phyloP scores from a whole-genome alignment of 1,140 invertebrate species.

The Atta colombica region DNA sequence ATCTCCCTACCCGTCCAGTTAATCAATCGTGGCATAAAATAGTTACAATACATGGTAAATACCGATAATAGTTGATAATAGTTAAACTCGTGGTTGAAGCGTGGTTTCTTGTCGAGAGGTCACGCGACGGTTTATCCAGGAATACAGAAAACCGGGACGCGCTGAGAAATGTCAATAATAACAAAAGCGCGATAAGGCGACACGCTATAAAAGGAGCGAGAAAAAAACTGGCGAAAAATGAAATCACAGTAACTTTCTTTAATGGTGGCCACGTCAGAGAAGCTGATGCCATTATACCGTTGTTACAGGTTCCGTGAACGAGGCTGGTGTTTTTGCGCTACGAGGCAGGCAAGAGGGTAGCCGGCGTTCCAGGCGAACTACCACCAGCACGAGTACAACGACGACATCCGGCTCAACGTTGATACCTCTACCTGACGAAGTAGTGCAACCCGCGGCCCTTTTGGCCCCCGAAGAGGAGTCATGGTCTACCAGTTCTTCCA shows the following conservation, averaged over 20 bases:
- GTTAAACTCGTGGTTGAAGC: slow-evolving; percentile 3
- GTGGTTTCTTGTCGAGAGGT: slow-evolving; percentile 20
- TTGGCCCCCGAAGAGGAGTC: slow-evolving; percentile 82
- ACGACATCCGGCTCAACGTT: slow-evolving; percentile 77
- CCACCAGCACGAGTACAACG: slow-evolving; percentile 73
- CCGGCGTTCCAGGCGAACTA: slow-evolving; percentile 80
- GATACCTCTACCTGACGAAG: slow-evolving; percentile 76
- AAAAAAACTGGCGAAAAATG: slow-evolving; percentile 3
- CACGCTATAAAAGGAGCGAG: not conserved
- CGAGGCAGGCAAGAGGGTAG: slow-evolving; percentile 83
- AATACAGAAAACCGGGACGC: not conserved
- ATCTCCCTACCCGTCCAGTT: slow-evolving; percentile 24
- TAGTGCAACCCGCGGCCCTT: slow-evolving; percentile 83
- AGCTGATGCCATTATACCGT: slow-evolving; percentile 25
- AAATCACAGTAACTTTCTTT: slow-evolving; percentile 48
- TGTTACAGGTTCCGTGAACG: slow-evolving; percentile 84
- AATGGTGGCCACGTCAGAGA: slow-evolving; percentile 6
- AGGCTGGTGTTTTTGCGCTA: slow-evolving; percentile 83
- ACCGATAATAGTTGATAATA: slow-evolving; percentile 47
- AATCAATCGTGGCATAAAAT: slow-evolving; percentile 27
- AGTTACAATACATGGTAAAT: slow-evolving; percentile 9
- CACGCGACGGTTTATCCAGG: slow-evolving; percentile 27
- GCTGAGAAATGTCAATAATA: slow-evolving; percentile 8
- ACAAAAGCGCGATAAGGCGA: not conserved
- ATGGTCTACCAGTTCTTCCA: slow-evolving; percentile 81